Percentiles rank a stretch among this genome's conserved stretches.
phyloP scores from a whole-genome alignment of 2,113 vertebrate genomes.

The Ammodytes marinus region DNA sequence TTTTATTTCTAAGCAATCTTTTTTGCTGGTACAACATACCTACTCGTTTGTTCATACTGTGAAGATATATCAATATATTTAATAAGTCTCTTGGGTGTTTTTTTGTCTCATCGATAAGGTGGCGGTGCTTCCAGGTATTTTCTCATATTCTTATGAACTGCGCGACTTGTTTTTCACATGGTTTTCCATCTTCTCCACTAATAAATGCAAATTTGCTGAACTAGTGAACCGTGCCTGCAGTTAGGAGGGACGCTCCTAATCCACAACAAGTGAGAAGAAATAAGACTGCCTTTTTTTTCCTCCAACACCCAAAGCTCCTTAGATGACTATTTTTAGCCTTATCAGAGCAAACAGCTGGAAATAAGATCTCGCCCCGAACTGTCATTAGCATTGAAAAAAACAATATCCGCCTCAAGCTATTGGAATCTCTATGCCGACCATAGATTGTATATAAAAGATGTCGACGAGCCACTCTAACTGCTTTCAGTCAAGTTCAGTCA shows the following conservation, averaged over 20 bases:
- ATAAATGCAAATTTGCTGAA: slow-evolving; percentile 40
- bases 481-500: slow-evolving; percentile 3
- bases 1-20: neutral
- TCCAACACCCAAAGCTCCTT: slow-evolving; percentile 66
- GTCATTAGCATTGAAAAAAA: slow-evolving; percentile 45
- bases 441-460: no score
- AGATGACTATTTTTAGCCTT: slow-evolving; percentile 72
- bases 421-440: no score
- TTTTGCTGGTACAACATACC: neutral
- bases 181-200: neutral
- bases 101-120: neutral
- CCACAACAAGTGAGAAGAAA: slow-evolving; percentile 56
- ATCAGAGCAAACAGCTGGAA: slow-evolving; percentile 69
- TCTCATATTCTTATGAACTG: neutral
- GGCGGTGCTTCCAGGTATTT: slow-evolving; percentile 8
- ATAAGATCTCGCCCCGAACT: slow-evolving; percentile 51
- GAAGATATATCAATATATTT: neutral
- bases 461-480: neutral
- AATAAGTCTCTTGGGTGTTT: neutral
- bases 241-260: slow-evolving; percentile 50
- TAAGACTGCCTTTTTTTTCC: slow-evolving; percentile 30
- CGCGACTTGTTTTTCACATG: neutral
- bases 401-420: slow-evolving; percentile 21
- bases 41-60: neutral
- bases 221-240: slow-evolving; percentile 9